phyloP scores from a whole-genome alignment of 2,113 vertebrate genomes.

The Excalfactoria chinensis region DNA sequence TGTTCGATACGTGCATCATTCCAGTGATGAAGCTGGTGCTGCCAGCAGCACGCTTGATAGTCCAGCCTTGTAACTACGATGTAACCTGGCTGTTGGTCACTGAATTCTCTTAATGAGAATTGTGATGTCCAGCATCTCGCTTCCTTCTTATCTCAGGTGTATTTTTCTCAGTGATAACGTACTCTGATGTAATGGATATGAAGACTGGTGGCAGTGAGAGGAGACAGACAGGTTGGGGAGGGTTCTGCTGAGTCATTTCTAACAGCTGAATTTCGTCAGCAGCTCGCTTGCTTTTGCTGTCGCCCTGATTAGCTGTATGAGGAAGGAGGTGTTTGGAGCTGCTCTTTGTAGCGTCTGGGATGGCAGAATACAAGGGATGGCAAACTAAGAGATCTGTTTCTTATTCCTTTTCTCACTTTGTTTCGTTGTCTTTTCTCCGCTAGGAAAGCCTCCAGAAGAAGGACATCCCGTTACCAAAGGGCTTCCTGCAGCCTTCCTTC shows the following conservation, averaged over 20 bases:
- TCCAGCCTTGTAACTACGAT: neutral
- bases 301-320: neutral
- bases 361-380: neutral
- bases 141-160: neutral
- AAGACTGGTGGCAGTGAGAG: neutral
- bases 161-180: neutral
- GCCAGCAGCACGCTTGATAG: neutral
- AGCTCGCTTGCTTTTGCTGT: neutral
- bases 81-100: neutral
- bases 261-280: neutral
- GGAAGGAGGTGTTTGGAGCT: neutral
- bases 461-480: slow-evolving; percentile 86
- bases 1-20: rapidly evolving
- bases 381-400: neutral
- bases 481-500: slow-evolving; percentile 83
- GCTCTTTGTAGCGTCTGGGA: neutral
- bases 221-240: neutral
- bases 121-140: rapidly evolving
- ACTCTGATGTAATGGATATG: neutral
- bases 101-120: neutral
- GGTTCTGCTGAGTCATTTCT: slow-evolving; percentile 52
- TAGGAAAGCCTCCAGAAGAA: slow-evolving; percentile 76
- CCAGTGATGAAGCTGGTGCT: neutral
- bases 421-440: neutral
- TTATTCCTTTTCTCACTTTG: slow-evolving; percentile 14